Evolutionary conservation across 2,797 vertebrate species (phyloP).

Genomic region (Sarcoramphus papa): DNA sequence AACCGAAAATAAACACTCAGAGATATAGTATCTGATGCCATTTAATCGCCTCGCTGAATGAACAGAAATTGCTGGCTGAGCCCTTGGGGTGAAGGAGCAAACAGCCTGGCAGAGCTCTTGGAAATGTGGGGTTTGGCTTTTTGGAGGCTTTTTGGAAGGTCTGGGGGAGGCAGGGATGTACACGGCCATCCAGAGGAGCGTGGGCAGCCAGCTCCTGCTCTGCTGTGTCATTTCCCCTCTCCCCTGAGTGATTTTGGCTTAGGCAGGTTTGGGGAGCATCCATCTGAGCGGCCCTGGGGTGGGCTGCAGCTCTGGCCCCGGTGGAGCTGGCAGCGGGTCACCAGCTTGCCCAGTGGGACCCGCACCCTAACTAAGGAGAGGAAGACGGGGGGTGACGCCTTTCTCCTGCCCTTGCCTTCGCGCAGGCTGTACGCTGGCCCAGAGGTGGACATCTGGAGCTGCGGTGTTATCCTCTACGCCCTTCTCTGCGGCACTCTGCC

Average conservation of each 20-base stretch:
- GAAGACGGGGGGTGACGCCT: neutral
- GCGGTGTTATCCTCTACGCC: constrained; percentile 94
- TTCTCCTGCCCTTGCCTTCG: neutral
- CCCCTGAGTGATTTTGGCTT: neutral
- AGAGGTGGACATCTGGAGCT: constrained; percentile 99
- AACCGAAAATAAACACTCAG: neutral
- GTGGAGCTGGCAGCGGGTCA: neutral
- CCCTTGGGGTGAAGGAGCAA: neutral
- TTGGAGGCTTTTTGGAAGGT: neutral
- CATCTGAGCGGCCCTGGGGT: rapidly evolving
- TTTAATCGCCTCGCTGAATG: neutral
- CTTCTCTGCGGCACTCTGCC: constrained; percentile 96
- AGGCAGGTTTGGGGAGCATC: neutral
- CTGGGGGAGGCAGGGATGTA: neutral
- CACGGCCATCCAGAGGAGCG: rapidly evolving
- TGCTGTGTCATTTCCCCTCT: neutral
- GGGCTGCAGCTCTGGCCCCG: neutral
- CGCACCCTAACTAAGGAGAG: neutral
- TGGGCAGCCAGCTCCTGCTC: neutral
- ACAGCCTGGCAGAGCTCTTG: neutral
- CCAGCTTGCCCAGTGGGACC: neutral
- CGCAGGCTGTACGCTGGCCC: constrained; percentile 93
- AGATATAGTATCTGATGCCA: neutral
- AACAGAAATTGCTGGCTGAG: neutral
- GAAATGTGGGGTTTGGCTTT: neutral